These are phyloP conservation scores for Xestoiulus laeticollis DNA, from an alignment of 2,888 invertebrate species.

Conservation along the genomic window DNA sequence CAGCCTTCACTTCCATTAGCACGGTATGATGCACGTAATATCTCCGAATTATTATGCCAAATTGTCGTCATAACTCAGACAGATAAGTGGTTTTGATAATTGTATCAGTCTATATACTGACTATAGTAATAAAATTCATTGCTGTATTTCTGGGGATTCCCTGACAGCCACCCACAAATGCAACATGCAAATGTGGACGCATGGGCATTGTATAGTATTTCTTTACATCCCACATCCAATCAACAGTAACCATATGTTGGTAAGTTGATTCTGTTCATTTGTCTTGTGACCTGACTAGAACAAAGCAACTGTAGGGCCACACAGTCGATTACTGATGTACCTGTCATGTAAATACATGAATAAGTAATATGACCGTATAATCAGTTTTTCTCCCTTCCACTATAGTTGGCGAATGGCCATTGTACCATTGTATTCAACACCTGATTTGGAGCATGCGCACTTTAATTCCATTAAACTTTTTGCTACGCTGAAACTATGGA, in stretches of 20 bases:
- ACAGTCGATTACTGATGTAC: neutral
- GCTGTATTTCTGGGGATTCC: too few relatives aligned
- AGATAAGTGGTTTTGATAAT: neutral
- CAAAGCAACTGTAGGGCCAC: neutral
- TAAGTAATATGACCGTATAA: neutral
- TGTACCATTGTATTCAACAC: neutral
- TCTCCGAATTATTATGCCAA: neutral
- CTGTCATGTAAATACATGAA: constrained; percentile 11
- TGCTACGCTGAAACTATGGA: neutral
- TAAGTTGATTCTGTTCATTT: neutral
- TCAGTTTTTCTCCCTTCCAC: constrained; percentile 13
- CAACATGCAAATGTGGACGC: too few relatives aligned
- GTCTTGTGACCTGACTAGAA: neutral
- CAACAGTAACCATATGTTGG: neutral
- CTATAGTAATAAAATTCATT: neutral
- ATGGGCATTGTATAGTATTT: too few relatives aligned
- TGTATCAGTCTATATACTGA: neutral
- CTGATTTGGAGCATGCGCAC: neutral
- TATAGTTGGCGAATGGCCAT: neutral
- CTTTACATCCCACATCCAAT: neutral
- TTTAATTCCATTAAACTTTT: neutral
- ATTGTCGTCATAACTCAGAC: neutral
- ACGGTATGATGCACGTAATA: neutral
- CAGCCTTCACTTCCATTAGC: neutral
- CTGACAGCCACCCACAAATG: too few relatives aligned